phyloP scores from a whole-genome alignment of 2,888 invertebrate genomes.

The Lasioglossum pauxillum region DNA sequence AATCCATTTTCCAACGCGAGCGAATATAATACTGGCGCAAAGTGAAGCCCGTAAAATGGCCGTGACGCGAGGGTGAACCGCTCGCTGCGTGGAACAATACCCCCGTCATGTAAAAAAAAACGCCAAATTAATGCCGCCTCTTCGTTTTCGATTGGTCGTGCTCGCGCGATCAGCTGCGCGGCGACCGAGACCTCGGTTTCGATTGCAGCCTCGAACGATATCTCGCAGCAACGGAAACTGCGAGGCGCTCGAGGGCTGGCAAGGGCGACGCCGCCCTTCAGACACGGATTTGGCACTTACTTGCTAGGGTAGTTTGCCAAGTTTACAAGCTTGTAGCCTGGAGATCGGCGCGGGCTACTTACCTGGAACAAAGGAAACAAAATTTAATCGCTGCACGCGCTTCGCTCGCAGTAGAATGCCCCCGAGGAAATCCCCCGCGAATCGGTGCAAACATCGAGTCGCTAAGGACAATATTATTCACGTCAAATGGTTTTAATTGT shows the following conservation, averaged over 20 bases:
- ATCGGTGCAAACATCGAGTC: background rate
- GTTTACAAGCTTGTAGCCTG: slow-evolving; percentile 29
- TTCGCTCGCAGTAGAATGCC: background rate
- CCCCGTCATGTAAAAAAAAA: slow-evolving; percentile 51
- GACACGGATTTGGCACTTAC: slow-evolving; percentile 55
- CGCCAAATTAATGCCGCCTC: slow-evolving; percentile 55
- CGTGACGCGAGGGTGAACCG: slow-evolving; percentile 36
- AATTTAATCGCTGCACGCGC: slow-evolving; percentile 31
- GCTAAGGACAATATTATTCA: background rate
- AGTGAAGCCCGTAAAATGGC: slow-evolving; percentile 57
- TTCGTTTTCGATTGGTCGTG: slow-evolving; percentile 40
- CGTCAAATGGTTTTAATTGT: no score
- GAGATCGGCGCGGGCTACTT: slow-evolving; percentile 59
- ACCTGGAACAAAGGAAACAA: slow-evolving; percentile 73
- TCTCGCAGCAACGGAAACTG: background rate
- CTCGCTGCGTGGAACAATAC: slow-evolving; percentile 47
- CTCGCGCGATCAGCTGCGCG: background rate
- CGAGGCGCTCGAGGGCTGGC: slow-evolving; percentile 21
- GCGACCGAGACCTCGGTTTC: background rate
- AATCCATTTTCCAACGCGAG: slow-evolving; percentile 67
- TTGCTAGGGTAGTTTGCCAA: slow-evolving; percentile 8
- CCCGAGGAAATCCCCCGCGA: background rate
- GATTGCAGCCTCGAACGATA: background rate
- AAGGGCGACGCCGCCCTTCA: background rate
- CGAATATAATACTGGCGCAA: slow-evolving; percentile 51